Evolutionary conservation across 2,797 vertebrate genomes (phyloP).

Genomic region (Phalloptychus januarius): DNA sequence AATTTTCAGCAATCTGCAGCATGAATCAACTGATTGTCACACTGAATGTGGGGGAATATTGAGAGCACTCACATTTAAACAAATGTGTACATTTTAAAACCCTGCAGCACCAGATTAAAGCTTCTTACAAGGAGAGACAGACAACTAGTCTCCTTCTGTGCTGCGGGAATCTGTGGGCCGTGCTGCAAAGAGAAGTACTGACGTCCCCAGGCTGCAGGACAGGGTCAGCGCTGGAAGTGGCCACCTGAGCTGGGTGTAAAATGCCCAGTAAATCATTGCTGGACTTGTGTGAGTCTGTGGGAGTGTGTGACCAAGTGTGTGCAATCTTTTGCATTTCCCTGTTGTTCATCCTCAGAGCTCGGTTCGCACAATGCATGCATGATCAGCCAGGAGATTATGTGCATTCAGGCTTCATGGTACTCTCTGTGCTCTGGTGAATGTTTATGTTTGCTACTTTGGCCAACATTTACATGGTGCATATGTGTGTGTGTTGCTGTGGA

Average conservation of each 20-base stretch:
- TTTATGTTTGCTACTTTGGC: constrained; percentile 50
- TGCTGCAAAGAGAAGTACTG: constrained; percentile 62
- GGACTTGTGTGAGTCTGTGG: constrained; percentile 10
- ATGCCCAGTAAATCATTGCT: constrained; percentile 68
- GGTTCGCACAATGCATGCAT: constrained; percentile 47
- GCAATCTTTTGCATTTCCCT: constrained; percentile 45
- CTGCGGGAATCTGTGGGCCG: constrained; percentile 44
- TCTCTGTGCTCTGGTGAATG: constrained; percentile 42
- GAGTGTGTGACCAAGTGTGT: background rate
- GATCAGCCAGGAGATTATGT: constrained; percentile 59
- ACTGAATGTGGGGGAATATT: constrained; percentile 29
- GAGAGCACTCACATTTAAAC: constrained; percentile 47
- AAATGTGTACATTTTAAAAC: constrained; percentile 45
- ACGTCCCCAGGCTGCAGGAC: constrained; percentile 63
- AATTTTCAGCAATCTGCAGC: constrained; percentile 19
- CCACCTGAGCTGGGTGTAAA: constrained; percentile 69
- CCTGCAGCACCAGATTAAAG: constrained; percentile 53
- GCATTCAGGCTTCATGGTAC: constrained; percentile 21
- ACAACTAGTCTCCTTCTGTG: constrained; percentile 56
- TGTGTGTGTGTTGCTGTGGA: constrained; percentile 30
- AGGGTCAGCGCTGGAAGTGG: constrained; percentile 67
- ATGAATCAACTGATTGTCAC: constrained; percentile 23
- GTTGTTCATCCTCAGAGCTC: constrained; percentile 35
- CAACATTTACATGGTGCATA: constrained; percentile 49
- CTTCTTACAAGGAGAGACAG: constrained; percentile 65